A percentile compares a stretch with the other conserved stretches of the same genome.
These are phyloP conservation scores for Neolamprologus brichardi DNA, from an alignment of 2,113 vertebrate genomes.

Conservation along the genomic window DNA sequence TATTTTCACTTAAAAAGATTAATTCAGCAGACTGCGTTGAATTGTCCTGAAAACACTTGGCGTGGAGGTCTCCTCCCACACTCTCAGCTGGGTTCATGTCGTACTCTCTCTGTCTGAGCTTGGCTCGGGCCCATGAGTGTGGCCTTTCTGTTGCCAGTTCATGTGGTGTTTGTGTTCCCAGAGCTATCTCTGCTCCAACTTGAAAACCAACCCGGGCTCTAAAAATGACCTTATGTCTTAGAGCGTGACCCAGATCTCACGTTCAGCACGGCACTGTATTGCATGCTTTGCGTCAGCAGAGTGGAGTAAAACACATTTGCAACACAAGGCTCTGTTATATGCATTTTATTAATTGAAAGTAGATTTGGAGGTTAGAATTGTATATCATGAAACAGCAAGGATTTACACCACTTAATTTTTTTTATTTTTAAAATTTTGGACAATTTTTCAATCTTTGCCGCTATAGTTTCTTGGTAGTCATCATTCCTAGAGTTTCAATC, in stretches of 20 bases:
- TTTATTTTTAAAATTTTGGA: not conserved
- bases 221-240: slow-evolving; percentile 54
- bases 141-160: slow-evolving; percentile 60
- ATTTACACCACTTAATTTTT: not conserved
- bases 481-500: not conserved
- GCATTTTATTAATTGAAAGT: not conserved
- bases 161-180: slow-evolving; percentile 48
- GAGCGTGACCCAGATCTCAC: not conserved
- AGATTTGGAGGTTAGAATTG: not conserved
- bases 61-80: slow-evolving; percentile 19
- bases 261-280: not conserved
- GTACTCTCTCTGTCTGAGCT: slow-evolving; percentile 12
- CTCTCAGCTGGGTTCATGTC: slow-evolving; percentile 7
- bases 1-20: slow-evolving; percentile 65
- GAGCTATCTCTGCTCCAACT: slow-evolving; percentile 54
- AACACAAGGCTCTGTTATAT: not conserved
- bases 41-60: slow-evolving; percentile 40
- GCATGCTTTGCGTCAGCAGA: not conserved
- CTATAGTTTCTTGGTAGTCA: not conserved
- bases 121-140: slow-evolving; percentile 30
- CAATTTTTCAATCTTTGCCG: not conserved
- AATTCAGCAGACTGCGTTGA: slow-evolving; percentile 51
- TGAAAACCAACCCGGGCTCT: slow-evolving; percentile 58
- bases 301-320: not conserved
- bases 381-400: not conserved